Conservation (phyloP, 2,113 vertebrate genomes). For the Coracopsis vasa region DNA sequence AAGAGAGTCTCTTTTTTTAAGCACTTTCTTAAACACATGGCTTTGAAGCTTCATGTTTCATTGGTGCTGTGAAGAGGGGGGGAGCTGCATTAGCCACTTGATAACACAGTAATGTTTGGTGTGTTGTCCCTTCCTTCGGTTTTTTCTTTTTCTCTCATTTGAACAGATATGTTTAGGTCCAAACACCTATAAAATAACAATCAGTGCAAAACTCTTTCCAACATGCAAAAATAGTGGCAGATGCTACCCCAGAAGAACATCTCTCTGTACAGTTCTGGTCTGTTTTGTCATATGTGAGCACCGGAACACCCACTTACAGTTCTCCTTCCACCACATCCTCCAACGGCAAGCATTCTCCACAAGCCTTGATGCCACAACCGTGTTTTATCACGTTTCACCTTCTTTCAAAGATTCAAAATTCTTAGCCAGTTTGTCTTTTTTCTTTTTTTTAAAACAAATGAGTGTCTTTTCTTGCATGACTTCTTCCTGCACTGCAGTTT, state of each 20-base stretch:
- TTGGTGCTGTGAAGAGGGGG: background rate
- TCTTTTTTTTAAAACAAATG: slow-evolving; percentile 31
- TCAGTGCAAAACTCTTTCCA: background rate
- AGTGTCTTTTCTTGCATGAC: slow-evolving; percentile 58
- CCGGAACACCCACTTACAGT: background rate
- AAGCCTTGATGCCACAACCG: background rate
- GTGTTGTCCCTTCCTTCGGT: background rate
- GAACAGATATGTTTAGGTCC: background rate
- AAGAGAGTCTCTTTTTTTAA: background rate
- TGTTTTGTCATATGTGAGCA: background rate
- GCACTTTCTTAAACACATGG: background rate
- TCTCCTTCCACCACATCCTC: background rate
- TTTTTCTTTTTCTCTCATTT: background rate
- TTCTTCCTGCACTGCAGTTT: slow-evolving; percentile 59
- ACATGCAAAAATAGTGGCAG: background rate
- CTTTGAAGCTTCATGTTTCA: background rate
- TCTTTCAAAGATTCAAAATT: slow-evolving; percentile 19
- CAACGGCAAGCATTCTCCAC: background rate
- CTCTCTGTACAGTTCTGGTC: background rate
- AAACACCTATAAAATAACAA: background rate
- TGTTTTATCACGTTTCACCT: slow-evolving; percentile 57
- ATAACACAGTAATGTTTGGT: background rate
- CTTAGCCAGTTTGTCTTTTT: slow-evolving; percentile 32
- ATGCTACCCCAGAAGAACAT: background rate
- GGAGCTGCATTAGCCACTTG: background rate